phyloP scores from a whole-genome alignment of 2,113 vertebrate species.

The Anolis carolinensis region DNA sequence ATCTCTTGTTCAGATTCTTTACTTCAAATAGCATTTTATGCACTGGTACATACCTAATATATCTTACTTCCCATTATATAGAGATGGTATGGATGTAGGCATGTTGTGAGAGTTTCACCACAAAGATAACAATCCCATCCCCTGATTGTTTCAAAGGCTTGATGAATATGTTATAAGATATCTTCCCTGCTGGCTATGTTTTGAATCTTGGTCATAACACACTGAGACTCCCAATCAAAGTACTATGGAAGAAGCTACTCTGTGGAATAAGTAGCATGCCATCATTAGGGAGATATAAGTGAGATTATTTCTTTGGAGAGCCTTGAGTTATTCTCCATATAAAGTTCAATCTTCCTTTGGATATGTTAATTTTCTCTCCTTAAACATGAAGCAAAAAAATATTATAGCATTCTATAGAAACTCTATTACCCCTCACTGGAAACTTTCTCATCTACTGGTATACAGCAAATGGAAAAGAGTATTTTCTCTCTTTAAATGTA shows the following conservation, averaged over 20 bases:
- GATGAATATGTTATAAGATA: background rate
- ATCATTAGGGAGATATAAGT: background rate
- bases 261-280: background rate
- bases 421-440: accelerated
- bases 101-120: background rate
- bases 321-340: background rate
- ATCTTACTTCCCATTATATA: too few species aligned
- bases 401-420: background rate
- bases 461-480: background rate
- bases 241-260: background rate
- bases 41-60: too few species aligned
- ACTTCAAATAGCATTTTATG: too few species aligned
- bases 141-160: background rate
- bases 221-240: background rate
- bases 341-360: background rate
- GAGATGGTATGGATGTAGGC: too few species aligned
- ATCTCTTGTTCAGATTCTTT: too few species aligned
- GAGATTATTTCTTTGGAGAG: background rate
- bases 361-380: background rate
- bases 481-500: background rate
- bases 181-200: too few species aligned
- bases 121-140: background rate
- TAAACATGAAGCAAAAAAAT: background rate
- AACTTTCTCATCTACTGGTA: background rate
- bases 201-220: background rate